These are phyloP conservation scores for Dolichopus griseipennis DNA, from an alignment of 2,888 invertebrate species.

Conservation along the genomic window DNA sequence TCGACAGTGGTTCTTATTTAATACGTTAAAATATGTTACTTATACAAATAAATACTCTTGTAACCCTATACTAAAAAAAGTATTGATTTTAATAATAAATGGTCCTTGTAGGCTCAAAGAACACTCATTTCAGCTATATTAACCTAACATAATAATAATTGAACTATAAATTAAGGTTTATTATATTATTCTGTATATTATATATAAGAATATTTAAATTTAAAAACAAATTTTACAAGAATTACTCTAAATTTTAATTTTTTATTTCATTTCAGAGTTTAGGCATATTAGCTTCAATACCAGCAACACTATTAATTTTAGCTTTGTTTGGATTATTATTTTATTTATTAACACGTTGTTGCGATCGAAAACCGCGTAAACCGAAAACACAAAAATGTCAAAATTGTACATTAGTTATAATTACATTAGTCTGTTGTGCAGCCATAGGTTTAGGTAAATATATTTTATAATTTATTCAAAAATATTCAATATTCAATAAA, in stretches of 20 bases:
- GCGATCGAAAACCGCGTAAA: slow-evolving; percentile 82
- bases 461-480: not conserved
- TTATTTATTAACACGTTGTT: slow-evolving; percentile 89
- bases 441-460: slow-evolving; percentile 68
- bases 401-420: slow-evolving; percentile 42
- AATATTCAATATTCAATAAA: not conserved
- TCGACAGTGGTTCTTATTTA: no score
- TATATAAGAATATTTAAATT: no score
- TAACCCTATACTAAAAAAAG: no score
- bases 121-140: no score
- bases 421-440: slow-evolving; percentile 77
- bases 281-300: slow-evolving; percentile 85
- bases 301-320: slow-evolving; percentile 84
- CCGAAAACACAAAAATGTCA: slow-evolving; percentile 42
- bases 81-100: no score
- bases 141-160: no score
- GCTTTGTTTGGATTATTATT: slow-evolving; percentile 81
- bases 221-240: no score
- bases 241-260: slow-evolving; percentile 1
- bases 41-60: no score
- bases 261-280: slow-evolving; percentile 61
- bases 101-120: no score
- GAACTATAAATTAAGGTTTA: no score
- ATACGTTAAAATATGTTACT: no score
- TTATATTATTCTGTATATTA: no score